Evolutionary conservation across 2,113 vertebrate species (phyloP), one percentile per base, ranked within the genome.

Genomic region (Amphiprion percula): DNA sequence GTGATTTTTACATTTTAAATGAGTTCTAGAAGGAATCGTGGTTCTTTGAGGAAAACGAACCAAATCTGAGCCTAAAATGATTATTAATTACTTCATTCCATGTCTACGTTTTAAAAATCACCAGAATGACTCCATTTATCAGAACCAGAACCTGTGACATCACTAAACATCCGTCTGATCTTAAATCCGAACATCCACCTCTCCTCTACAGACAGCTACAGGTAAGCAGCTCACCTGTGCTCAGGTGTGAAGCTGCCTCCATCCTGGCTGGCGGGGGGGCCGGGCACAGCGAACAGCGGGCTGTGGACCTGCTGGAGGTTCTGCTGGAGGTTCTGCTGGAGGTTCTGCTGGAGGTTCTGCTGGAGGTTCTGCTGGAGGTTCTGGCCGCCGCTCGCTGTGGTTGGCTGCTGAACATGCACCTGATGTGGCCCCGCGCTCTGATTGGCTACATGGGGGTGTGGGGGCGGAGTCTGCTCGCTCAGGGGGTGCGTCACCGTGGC

Each of bases 201-300:
- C 21, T 21, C 21, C 21, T 21, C 1, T 21, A 26, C 3, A 26
- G 3, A 26, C 26, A 26, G 26, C 2, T 26, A 26, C 41, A 44
- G 10, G 10, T 44, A 0, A 3, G 26, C 8, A 12, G 65, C 93
- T 94, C 54, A 99, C 97, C 97, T 98, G 95, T 97, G 97, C 92
- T 99, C 98, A 63, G 87, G 77, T 39, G 87, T 90, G 92, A 97
- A 98, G 87, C 89, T 94, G 93, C 92, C 95, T 76, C 94, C 95
- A 77, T 96, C 94, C 92, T 97, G 95, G 94, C 92, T 95, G 64
- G 96, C 89, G 44, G 96, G 96, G 0, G 95, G 95, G 54, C 95
- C 95, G 17, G 97, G 97, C 75, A 98, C 93, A 0, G 93, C 96
- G 4, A 98, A 99, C 37, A 96, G 93, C 28, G 95, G 96, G 83